Conservation (phyloP, 2,113 vertebrate genomes). For the Callospermophilus lateralis region DNA sequence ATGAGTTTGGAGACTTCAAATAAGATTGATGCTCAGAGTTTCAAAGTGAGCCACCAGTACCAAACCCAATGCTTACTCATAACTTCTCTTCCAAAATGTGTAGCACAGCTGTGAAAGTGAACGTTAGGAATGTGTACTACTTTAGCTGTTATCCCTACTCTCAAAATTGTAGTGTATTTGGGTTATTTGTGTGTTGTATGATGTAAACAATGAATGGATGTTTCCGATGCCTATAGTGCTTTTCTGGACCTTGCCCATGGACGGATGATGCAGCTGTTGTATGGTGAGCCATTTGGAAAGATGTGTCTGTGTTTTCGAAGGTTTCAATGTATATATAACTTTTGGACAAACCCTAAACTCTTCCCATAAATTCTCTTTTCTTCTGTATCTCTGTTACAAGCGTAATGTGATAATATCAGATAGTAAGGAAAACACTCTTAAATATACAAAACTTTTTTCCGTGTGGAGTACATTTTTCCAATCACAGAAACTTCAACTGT, state of each 20-base stretch:
- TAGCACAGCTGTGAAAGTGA: slow-evolving; percentile 99
- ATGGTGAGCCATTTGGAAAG: slow-evolving; percentile 91
- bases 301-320: slow-evolving; percentile 93
- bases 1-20: slow-evolving; percentile 90
- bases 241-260: slow-evolving; percentile 88
- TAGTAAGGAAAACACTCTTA: slow-evolving; percentile 88
- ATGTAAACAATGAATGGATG: slow-evolving; percentile 94
- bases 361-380: slow-evolving; percentile 87
- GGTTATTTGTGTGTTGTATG: slow-evolving; percentile 92
- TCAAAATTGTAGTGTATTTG: slow-evolving; percentile 91
- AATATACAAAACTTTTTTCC: slow-evolving; percentile 82
- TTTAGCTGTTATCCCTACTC: slow-evolving; percentile 94
- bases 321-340: slow-evolving; percentile 94
- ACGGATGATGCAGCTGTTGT: slow-evolving; percentile 88
- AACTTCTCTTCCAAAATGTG: slow-evolving; percentile 93
- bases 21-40: slow-evolving; percentile 90
- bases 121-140: slow-evolving; percentile 95
- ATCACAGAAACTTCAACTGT: slow-evolving; percentile 88
- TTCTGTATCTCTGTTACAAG: slow-evolving; percentile 93
- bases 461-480: slow-evolving; percentile 87
- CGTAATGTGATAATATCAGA: slow-evolving; percentile 86
- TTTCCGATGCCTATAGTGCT: slow-evolving; percentile 92
- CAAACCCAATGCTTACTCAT: slow-evolving; percentile 89
- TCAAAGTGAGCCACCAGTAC: slow-evolving; percentile 90
- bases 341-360: slow-evolving; percentile 89